Evolutionary conservation across 1,140 invertebrate genomes (phyloP).

Genomic region (Glossosoma conforme): DNA sequence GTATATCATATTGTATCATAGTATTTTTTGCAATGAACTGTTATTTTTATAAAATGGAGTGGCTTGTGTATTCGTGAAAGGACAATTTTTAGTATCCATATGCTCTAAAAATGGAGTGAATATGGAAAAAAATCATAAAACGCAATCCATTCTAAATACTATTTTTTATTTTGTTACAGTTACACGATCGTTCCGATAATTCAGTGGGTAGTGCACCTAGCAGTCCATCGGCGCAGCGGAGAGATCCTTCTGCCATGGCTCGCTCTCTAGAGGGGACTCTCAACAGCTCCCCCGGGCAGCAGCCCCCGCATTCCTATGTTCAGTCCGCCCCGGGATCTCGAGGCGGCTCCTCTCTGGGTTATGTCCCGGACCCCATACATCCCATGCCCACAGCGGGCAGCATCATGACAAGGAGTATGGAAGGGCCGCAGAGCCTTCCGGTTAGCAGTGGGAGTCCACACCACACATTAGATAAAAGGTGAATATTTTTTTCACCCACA

Average conservation of each 20-base stretch:
- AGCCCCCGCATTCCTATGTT: slow-evolving; percentile 29
- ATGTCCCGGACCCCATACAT: slow-evolving; percentile 28
- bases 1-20: too few species aligned
- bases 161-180: slow-evolving; percentile 1
- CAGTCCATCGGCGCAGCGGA: slow-evolving; percentile 54
- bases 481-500: slow-evolving; percentile 16
- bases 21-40: too few species aligned
- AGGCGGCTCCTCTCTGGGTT: slow-evolving; percentile 43
- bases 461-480: slow-evolving; percentile 50
- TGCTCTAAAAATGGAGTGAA: too few species aligned
- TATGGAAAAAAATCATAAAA: too few species aligned
- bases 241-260: slow-evolving; percentile 22
- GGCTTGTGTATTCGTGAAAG: too few species aligned
- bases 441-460: slow-evolving; percentile 42
- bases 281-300: slow-evolving; percentile 28
- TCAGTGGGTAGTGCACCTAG: slow-evolving; percentile 61
- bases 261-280: slow-evolving; percentile 28
- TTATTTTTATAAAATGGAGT: too few species aligned
- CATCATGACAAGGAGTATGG: slow-evolving; percentile 54
- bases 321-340: slow-evolving; percentile 43
- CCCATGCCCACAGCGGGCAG: slow-evolving; percentile 33
- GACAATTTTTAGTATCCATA: too few species aligned
- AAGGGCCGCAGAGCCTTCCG: slow-evolving; percentile 51
- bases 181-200: slow-evolving; percentile 41
- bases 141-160: neutral